Conservation (phyloP, 2,113 vertebrate species). For the Probosciger aterrimus region DNA sequence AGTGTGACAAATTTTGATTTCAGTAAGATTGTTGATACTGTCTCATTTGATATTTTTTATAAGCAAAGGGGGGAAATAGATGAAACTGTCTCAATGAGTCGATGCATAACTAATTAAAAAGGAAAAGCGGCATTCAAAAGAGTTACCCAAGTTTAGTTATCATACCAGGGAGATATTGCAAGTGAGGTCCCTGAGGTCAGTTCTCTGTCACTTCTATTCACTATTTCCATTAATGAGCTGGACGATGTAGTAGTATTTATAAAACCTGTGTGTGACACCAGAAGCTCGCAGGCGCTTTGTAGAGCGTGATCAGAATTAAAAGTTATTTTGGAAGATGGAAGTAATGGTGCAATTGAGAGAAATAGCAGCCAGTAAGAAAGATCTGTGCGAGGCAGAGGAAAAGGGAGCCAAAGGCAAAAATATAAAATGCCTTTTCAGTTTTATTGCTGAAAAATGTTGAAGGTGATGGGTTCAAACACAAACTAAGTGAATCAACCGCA, state of each 20-base stretch:
- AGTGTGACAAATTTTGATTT: neutral
- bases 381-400: neutral
- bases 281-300: neutral
- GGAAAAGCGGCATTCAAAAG: slow-evolving; percentile 33
- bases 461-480: neutral
- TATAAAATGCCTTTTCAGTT: neutral
- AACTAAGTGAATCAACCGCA: neutral
- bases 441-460: neutral
- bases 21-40: neutral
- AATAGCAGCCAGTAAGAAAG: neutral
- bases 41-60: neutral
- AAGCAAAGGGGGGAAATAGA: neutral
- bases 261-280: neutral
- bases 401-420: neutral
- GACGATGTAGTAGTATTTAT: neutral
- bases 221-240: slow-evolving; percentile 39
- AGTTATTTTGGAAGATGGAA: neutral
- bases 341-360: neutral
- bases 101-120: slow-evolving; percentile 44
- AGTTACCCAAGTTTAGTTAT: slow-evolving; percentile 31
- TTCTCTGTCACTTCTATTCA: slow-evolving; percentile 46
- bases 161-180: slow-evolving; percentile 35
- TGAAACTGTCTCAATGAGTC: neutral
- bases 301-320: neutral
- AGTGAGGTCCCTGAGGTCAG: slow-evolving; percentile 26